Evolutionary conservation across 2,888 invertebrate species (phyloP).

Genomic region (Mythimna vitellina): DNA sequence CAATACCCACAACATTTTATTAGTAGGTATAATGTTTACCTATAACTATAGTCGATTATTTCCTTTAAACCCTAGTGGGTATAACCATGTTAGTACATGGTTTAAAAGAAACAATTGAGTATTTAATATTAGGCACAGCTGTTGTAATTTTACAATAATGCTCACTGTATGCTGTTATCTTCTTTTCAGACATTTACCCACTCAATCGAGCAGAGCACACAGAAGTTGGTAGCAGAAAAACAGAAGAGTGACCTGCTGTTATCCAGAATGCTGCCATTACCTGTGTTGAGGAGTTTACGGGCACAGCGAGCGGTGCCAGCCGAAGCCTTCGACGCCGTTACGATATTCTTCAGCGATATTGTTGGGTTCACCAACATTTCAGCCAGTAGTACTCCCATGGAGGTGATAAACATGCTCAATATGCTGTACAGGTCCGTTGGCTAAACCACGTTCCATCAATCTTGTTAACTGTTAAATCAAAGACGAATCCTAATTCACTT

Average conservation of each 20-base stretch:
- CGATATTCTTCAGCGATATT: constrained; percentile 93
- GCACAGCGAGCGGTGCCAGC: constrained; percentile 91
- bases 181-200: constrained; percentile 85
- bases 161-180: not conserved
- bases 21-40: not conserved
- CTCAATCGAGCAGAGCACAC: constrained; percentile 87
- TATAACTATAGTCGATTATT: too few relatives aligned
- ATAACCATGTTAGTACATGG: too few relatives aligned
- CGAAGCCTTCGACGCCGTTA: constrained; percentile 92
- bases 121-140: not conserved
- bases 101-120: too few relatives aligned
- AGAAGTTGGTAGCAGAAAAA: constrained; percentile 88
- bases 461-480: constrained; percentile 32
- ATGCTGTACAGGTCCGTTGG: constrained; percentile 91
- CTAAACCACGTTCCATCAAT: constrained; percentile 48
- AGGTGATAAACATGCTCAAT: constrained; percentile 92
- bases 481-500: not conserved
- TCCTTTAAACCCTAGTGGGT: too few relatives aligned
- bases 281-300: constrained; percentile 89
- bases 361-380: constrained; percentile 93
- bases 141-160: not conserved
- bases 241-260: constrained; percentile 91
- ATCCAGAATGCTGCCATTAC: constrained; percentile 90
- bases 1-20: not conserved
- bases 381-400: constrained; percentile 92